phyloP scores from a whole-genome alignment of 23 tunicate genomes.

The Ciona savignyi region DNA sequence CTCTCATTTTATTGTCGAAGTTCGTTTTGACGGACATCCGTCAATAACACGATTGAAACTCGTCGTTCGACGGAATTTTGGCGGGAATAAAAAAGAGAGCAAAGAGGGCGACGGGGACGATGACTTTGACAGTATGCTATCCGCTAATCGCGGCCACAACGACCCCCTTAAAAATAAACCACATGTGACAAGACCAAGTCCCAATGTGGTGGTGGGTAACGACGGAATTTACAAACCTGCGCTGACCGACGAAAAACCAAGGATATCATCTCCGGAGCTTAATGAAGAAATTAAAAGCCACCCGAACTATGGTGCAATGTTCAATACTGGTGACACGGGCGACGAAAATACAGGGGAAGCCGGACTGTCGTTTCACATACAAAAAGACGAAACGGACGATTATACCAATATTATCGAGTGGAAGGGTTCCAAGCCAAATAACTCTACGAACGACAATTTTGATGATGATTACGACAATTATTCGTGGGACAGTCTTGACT shows the following conservation, averaged over 20 bases:
- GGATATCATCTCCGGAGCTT: not conserved
- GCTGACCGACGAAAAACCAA: not conserved
- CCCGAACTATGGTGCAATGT: not conserved
- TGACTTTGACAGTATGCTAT: not conserved
- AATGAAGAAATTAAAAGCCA: not conserved
- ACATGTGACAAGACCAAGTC: not conserved
- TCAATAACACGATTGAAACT: constrained; percentile 31
- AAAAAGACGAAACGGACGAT: not conserved
- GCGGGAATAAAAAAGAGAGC: not conserved
- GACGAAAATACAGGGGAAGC: not conserved
- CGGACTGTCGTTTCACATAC: not conserved
- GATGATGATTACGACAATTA: not conserved
- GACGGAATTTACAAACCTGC: not conserved
- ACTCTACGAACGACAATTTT: not conserved
- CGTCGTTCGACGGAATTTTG: constrained; percentile 16
- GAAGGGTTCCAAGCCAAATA: not conserved
- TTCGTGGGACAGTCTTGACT: not conserved
- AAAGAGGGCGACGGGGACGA: not conserved
- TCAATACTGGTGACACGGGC: not conserved
- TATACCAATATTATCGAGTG: not conserved
- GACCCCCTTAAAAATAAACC: not conserved
- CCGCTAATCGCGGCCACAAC: not conserved
- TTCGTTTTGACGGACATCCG: constrained; percentile 45
- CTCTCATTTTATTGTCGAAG: constrained; percentile 42
- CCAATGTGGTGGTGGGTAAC: not conserved